Base-by-base conservation (phyloP, 2,797 vertebrate genomes). In the Antennarius maculatus region DNA sequence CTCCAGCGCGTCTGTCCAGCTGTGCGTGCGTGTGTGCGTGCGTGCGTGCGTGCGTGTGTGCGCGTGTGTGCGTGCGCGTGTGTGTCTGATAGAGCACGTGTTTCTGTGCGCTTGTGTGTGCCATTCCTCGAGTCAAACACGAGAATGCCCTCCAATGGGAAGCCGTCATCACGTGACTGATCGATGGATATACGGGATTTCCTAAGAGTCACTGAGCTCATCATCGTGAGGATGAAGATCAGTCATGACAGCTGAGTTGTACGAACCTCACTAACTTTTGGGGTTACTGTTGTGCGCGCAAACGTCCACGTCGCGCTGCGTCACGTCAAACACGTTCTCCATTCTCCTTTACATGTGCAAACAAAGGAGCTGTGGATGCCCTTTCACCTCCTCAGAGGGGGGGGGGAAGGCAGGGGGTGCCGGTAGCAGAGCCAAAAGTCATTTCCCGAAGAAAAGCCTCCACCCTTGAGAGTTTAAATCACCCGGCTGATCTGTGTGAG, bases 401-500 rank as follows among this genome's bases (percentile, higher is more conserved):
- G 57, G 67, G 70, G 51, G 69, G 50, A 53, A 29, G 51, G n/a
- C n/a, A n/a, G n/a, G 7, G 64, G 75, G 73, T 66, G 61, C 61
- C 64, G 45, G 71, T 54, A 77, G 68, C 60, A 68, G 68, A 66
- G 62, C 66, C 10, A 34, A 8, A 18, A 80, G 76, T 75, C 80
- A 76, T 80, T 88, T 89, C 80, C 84, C 74, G 50, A 53, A 82
- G 80, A 86, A 84, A 80, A 71, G 69, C 77, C 78, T 79, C 73
- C 64, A 66, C 66, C 80, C 75, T 71, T 0, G 13, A 46, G 74
- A 74, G n/a, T 54, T 72, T 77, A 83, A 87, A 90, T 88, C 80
- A 83, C 37, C 43, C 7, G 0, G 67, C 77, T 87, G 84, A 88
- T 80, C 79, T 79, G 62, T 66, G 29, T 43, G 74, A 82, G 72